Base-by-base conservation (phyloP, 2,888 invertebrate genomes). In the Microctonus aethiopoides region DNA sequence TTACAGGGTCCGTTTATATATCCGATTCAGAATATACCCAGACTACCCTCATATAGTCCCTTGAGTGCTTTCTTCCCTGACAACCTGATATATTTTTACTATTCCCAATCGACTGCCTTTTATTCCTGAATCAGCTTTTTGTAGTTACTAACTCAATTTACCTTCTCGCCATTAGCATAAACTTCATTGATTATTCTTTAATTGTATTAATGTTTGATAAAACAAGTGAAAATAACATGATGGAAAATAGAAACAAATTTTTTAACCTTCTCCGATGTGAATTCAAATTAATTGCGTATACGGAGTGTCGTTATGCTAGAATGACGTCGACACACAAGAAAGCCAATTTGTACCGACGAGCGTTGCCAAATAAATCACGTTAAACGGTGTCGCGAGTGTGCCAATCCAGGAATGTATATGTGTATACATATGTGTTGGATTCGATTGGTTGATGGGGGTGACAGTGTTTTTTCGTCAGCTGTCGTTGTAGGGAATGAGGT, bases 291-390 rank as follows among this genome's bases (percentile, higher is more conserved):
- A 76, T 76, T 70, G 72, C 46, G 61, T 29, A 34, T 51, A 68
- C 34, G 51, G 61, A 57, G 60, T 67, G 59, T 29, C 60, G 56
- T 41, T 56, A 63, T 60, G 26, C 10, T 57, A 68, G 66, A 57
- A 59, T 32, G 32, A 29, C 13, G 32, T n/a, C 54, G 16, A 66
- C 70, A 36, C 70, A 61, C 39, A 74, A 77, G 77, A 74, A 73
- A 77, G 74, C 74, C 73, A 76, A 71, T 78, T 77, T 74, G 74
- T 74, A 77, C 75, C 71, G 75, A 73, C 73, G 71, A 75, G 72
- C 73, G 67, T 71, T 60, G 68, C 65, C 70, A 72, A 73, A 79
- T 80, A 77, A 78, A 78, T 79, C 79, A 78, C 74, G 64, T 72
- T 75, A 70, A 76, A 75, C 71, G 72, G 68, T 67, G 46, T 68